phyloP scores from a whole-genome alignment of 2,888 invertebrate genomes.

The Heliconius ismenius region DNA sequence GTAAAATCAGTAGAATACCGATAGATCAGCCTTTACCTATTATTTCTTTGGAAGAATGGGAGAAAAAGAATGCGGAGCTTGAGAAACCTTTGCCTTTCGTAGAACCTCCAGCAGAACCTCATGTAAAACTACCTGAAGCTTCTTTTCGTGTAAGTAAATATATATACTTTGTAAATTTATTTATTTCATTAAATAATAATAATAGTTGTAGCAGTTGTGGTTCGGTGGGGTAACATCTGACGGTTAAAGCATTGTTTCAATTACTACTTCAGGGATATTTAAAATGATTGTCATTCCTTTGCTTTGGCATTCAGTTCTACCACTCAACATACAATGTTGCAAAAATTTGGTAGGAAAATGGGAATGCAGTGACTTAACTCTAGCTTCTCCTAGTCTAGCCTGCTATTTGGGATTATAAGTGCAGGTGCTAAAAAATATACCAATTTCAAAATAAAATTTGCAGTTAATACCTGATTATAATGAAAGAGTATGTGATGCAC shows the following conservation, averaged over 20 bases:
- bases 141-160: slow-evolving; percentile 66
- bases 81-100: slow-evolving; percentile 73
- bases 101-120: slow-evolving; percentile 71
- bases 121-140: slow-evolving; percentile 75
- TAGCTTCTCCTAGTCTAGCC: neutral
- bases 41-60: slow-evolving; percentile 86
- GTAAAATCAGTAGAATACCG: slow-evolving; percentile 85
- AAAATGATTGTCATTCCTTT: too few relatives aligned
- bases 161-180: neutral
- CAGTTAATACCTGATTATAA: slow-evolving; percentile 87
- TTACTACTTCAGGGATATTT: neutral
- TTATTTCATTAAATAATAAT: neutral
- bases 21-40: slow-evolving; percentile 86
- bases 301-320: neutral
- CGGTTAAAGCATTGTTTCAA: neutral
- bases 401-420: neutral
- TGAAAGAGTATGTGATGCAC: slow-evolving; percentile 89
- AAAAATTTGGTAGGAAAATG: neutral
- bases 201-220: neutral
- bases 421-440: neutral
- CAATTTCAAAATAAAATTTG: slow-evolving; percentile 29
- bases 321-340: neutral
- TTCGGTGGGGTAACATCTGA: neutral
- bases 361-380: neutral
- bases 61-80: slow-evolving; percentile 71